phyloP scores from a whole-genome alignment of 2,888 invertebrate genomes.

The Nysson spinosus region DNA sequence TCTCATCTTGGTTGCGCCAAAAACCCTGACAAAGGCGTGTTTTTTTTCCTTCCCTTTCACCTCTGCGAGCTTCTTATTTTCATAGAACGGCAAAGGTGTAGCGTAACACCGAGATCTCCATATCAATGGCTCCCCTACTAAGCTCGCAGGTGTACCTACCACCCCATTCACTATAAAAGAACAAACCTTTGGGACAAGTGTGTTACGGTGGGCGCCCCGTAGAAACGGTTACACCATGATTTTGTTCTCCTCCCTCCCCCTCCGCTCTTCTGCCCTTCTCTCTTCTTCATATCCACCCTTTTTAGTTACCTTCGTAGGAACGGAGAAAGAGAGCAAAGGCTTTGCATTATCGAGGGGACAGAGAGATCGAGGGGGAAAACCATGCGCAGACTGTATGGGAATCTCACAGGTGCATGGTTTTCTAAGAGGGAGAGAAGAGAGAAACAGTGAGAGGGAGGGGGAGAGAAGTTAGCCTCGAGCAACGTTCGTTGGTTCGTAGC shows the following conservation, averaged over 20 bases:
- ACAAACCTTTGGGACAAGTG: conserved; percentile 72
- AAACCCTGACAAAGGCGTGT: conserved; percentile 43
- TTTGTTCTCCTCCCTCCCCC: conserved; percentile 54
- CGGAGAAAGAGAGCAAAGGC: conserved; percentile 37
- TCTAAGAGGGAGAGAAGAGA: conserved; percentile 64
- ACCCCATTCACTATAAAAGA: conserved; percentile 68
- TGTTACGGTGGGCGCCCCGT: conserved; percentile 64
- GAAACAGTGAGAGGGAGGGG: conserved; percentile 56
- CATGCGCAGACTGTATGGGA: conserved; percentile 69
- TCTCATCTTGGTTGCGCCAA: conserved; percentile 27
- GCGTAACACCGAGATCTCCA: conserved; percentile 73
- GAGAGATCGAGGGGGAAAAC: conserved; percentile 61
- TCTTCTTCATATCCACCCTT: conserved; percentile 1
- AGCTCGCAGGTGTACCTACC: conserved; percentile 76
- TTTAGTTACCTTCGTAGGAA: conserved; percentile 39
- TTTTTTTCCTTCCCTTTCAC: conserved; percentile 32
- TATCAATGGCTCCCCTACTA: conserved; percentile 72
- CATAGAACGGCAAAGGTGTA: conserved; percentile 67
- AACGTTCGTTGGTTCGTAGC: conserved; percentile 47
- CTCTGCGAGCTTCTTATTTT: conserved; percentile 63
- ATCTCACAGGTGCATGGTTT: conserved; percentile 76
- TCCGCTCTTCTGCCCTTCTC: conserved; percentile 3
- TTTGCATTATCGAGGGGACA: conserved; percentile 66
- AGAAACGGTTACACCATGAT: conserved; percentile 75
- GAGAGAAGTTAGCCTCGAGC: conserved; percentile 58